These are phyloP conservation scores for Gasterosteus aculeatus DNA, from an alignment of 2,113 vertebrate genomes.

Conservation along the genomic window DNA sequence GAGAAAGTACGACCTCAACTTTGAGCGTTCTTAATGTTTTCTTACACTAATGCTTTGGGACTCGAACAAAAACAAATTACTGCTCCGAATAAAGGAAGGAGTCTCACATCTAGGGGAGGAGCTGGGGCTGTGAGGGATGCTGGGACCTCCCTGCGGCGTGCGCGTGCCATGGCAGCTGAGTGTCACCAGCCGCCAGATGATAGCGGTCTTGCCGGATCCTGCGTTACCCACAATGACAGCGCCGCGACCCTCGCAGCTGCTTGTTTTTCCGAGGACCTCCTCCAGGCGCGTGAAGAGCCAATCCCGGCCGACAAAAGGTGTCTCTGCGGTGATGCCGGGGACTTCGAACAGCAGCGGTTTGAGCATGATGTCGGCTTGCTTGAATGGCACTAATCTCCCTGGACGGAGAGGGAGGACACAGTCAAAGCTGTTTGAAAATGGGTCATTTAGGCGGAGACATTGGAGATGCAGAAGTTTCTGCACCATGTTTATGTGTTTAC, in stretches of 20 bases:
- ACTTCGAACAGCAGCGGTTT: conserved; percentile 98
- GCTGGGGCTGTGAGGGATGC: conserved; percentile 85
- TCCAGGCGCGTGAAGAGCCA: conserved; percentile 94
- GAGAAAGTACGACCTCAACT: conserved; percentile 15
- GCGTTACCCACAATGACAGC: conserved; percentile 90
- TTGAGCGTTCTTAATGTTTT: background rate
- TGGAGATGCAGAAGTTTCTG: conserved; percentile 7
- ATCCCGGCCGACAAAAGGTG: conserved; percentile 91
- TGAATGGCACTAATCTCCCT: conserved; percentile 92
- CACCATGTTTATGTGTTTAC: conserved; percentile 34
- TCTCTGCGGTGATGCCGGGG: conserved; percentile 91
- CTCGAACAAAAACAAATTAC: background rate
- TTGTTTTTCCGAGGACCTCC: conserved; percentile 83
- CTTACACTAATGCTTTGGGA: background rate
- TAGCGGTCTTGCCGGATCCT: conserved; percentile 94
- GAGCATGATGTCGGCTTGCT: conserved; percentile 93
- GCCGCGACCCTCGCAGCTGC: conserved; percentile 84
- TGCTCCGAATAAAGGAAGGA: background rate
- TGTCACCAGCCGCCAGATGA: conserved; percentile 93
- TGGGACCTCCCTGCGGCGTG: conserved; percentile 86
- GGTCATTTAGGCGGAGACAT: background rate
- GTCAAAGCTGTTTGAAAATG: background rate
- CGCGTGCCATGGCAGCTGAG: conserved; percentile 95
- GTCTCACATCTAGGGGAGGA: conserved; percentile 88
- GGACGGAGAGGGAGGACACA: conserved; percentile 26